Evolutionary conservation across 1,140 invertebrate genomes (phyloP), one percentile per base, ranked within the genome.

Genomic region (Bombus superbus): DNA sequence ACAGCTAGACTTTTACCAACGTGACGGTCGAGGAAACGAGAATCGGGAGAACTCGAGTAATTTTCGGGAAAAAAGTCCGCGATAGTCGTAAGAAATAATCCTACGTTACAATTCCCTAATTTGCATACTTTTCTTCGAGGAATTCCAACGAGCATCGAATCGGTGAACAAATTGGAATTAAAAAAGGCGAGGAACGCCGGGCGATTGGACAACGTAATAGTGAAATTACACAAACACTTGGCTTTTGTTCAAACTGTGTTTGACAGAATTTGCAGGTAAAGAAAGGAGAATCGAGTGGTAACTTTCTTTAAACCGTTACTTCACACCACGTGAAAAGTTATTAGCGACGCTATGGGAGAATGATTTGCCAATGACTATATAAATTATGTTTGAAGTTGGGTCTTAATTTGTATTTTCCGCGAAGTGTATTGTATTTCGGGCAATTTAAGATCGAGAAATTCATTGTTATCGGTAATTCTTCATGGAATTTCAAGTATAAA

Each of bases 181-280:
- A 79, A 71, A 10, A 32, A 25, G 2, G 2, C 38, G 35, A 74
- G 22, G 42, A 83, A 53, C 32, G 11, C 0, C 40, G 81, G 13
- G 18, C 73, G 2, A 53, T 15, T 90, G 40, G 76, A 87, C 47
- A 64, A 84, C 10, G 69, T 83, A 35, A 18, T 92, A 8, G 32
- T 77, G 11, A 66, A 87, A 10, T 66, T 89, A 0, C 83, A 90
- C 38, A 85, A 77, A 35, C 84, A 88, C 32, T 5, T 91, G 11
- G 28, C 35, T 22, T 72, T 81, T 10, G 84, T 92, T 72, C 86
- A 83, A 44, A 78, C 81, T 22, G 75, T 86, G 68, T 86, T 90
- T 32, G 79, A 88, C 15, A 89, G 76, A 62, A 69, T 92, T 25
- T 92, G 91, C 84, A 88, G 87, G 91, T 92, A 62, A 44, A 38